These are phyloP conservation scores for Conops quadrifasciatus DNA, from an alignment of 2,888 invertebrate genomes.

Conservation along the genomic window DNA sequence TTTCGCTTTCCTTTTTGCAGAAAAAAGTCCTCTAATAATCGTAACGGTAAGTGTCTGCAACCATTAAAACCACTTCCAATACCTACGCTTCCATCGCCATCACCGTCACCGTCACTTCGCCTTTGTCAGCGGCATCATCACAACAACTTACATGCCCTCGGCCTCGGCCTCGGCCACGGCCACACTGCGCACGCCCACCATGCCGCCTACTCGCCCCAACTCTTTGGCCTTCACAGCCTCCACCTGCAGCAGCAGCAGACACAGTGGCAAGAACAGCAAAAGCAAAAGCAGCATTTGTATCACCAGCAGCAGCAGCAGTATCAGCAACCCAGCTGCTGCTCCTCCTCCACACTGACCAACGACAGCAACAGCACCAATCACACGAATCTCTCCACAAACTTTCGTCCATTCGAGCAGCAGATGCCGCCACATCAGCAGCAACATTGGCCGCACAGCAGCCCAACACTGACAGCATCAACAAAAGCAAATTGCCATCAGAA, in stretches of 20 bases:
- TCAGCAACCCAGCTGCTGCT: constrained; percentile 45
- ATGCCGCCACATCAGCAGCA: constrained; percentile 12
- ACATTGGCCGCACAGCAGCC: constrained; percentile 25
- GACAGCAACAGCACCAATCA: constrained; percentile 48
- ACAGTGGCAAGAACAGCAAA: constrained; percentile 35
- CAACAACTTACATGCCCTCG: constrained; percentile 44
- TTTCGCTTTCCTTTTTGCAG: constrained; percentile 45
- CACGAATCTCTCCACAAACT: constrained; percentile 47
- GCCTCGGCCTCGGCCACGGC: too few species aligned
- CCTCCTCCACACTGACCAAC: constrained; percentile 48
- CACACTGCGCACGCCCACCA: constrained; percentile 46
- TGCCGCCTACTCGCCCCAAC: constrained; percentile 42
- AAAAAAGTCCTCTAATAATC: constrained; percentile 64
- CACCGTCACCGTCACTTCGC: constrained; percentile 46
- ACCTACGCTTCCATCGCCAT: constrained; percentile 51
- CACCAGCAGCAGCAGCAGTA: constrained; percentile 34
- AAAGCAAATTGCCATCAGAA: constrained; percentile 27
- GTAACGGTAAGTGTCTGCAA: constrained; percentile 62
- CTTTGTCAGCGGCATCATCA: constrained; percentile 36
- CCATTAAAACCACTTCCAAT: constrained; percentile 50
- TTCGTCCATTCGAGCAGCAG: constrained; percentile 41
- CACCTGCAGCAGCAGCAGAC: constrained; percentile 35
- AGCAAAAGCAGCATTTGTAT: too few species aligned
- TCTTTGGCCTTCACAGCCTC: constrained; percentile 33
- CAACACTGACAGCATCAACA: neutral